phyloP scores from a whole-genome alignment of 2,888 invertebrate genomes.

The Callimorpha dominula region DNA sequence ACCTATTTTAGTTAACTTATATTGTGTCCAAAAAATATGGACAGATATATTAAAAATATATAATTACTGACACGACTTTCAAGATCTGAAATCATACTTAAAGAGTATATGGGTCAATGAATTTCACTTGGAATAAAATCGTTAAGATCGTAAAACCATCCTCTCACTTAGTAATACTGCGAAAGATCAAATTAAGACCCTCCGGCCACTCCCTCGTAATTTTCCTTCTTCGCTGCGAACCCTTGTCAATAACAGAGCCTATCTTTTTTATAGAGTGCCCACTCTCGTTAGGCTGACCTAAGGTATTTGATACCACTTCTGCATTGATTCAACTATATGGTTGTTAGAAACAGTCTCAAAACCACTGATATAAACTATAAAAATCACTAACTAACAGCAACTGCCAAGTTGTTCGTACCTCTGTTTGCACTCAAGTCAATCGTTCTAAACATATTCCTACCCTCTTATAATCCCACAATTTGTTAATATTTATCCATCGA shows the following conservation, averaged over 20 bases:
- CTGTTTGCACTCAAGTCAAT: no score
- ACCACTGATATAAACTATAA: no score
- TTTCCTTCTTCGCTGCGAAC: constrained; percentile 69
- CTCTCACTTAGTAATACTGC: constrained; percentile 63
- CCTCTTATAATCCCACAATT: no score
- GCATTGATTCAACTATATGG: constrained; percentile 32
- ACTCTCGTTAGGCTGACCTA: constrained; percentile 73
- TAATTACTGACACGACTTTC: not conserved
- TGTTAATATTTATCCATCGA: no score
- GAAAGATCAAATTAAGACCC: constrained; percentile 73
- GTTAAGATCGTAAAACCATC: constrained; percentile 32
- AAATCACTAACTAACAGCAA: no score
- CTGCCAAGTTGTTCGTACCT: no score
- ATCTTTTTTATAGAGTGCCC: constrained; percentile 66
- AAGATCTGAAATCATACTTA: constrained; percentile 6
- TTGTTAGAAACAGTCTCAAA: no score
- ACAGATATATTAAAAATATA: no score
- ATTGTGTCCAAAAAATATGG: no score
- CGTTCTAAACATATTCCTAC: no score
- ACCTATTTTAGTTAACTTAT: no score
- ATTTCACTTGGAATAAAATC: constrained; percentile 43
- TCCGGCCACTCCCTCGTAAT: constrained; percentile 73
- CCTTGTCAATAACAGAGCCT: constrained; percentile 75
- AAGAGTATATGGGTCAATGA: constrained; percentile 8
- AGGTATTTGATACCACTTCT: constrained; percentile 57